These are phyloP conservation scores for Tenthredo livida DNA, from an alignment of 2,888 invertebrate species.

Conservation along the genomic window DNA sequence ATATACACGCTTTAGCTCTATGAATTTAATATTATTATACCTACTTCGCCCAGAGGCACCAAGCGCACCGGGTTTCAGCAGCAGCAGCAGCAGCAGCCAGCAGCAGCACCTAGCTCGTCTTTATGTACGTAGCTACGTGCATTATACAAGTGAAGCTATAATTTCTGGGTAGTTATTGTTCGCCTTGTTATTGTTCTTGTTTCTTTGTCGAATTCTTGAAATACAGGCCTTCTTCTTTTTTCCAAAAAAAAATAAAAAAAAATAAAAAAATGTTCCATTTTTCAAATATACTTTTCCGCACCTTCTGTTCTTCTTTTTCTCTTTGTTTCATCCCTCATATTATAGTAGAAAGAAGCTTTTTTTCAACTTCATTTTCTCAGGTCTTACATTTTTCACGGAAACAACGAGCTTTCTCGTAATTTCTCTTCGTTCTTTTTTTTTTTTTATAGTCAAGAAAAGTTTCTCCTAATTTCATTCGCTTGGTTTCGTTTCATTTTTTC, in stretches of 20 bases:
- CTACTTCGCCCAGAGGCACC: neutral
- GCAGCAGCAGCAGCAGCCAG: no score
- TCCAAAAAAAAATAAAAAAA: accelerated
- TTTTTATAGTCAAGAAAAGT: neutral
- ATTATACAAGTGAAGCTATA: neutral
- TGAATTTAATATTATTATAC: conserved; percentile 23
- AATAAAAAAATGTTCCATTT: neutral
- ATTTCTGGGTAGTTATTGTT: neutral
- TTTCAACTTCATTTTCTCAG: no score
- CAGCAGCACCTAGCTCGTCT: no score
- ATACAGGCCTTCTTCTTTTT: neutral
- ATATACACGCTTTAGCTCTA: neutral
- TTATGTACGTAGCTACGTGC: neutral
- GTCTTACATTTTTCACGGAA: no score
- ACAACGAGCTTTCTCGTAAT: neutral
- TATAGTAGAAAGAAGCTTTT: no score
- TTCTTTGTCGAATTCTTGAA: neutral
- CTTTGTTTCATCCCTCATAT: no score
- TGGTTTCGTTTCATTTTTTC: no score
- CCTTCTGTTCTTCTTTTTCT: no score
- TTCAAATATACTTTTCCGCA: no score
- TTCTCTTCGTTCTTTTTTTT: neutral
- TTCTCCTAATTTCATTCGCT: neutral
- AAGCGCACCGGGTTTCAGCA: neutral
- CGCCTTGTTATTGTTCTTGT: neutral